phyloP scores from a whole-genome alignment of 1,140 invertebrate genomes.

The Bombus consobrinus region DNA sequence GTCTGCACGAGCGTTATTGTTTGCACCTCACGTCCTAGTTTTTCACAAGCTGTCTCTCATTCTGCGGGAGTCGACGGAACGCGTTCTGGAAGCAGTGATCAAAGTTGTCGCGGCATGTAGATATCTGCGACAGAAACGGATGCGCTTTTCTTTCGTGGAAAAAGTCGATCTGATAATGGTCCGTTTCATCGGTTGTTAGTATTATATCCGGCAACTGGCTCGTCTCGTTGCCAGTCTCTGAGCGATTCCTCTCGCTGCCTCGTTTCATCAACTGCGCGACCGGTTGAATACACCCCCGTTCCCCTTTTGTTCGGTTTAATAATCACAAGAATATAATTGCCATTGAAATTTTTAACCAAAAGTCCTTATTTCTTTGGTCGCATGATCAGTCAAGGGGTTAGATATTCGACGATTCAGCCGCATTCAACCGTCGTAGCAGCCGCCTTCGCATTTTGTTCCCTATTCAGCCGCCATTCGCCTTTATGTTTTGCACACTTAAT shows the following conservation, averaged over 20 bases:
- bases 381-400: constrained; percentile 13
- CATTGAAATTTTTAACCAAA: constrained; percentile 35
- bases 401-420: constrained; percentile 37
- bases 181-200: constrained; percentile 11
- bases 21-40: constrained; percentile 24
- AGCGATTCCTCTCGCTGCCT: background rate
- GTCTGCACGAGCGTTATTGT: constrained; percentile 38
- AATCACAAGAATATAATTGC: constrained; percentile 47
- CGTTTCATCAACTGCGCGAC: background rate
- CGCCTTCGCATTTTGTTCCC: background rate
- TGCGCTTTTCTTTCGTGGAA: background rate
- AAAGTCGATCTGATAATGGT: constrained; percentile 15
- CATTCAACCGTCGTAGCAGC: constrained; percentile 30
- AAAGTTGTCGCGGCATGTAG: background rate
- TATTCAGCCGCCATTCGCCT: constrained; percentile 30
- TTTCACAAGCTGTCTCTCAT: background rate
- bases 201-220: constrained; percentile 19
- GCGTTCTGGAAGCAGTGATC: background rate
- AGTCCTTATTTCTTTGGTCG: constrained; percentile 12
- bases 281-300: constrained; percentile 13
- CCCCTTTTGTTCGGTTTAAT: constrained; percentile 37
- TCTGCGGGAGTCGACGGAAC: background rate
- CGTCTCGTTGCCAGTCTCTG: background rate
- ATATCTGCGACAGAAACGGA: background rate
- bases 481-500: constrained; percentile 28